phyloP scores from a whole-genome alignment of 2,113 vertebrate species.

The Mohoua ochrocephala region DNA sequence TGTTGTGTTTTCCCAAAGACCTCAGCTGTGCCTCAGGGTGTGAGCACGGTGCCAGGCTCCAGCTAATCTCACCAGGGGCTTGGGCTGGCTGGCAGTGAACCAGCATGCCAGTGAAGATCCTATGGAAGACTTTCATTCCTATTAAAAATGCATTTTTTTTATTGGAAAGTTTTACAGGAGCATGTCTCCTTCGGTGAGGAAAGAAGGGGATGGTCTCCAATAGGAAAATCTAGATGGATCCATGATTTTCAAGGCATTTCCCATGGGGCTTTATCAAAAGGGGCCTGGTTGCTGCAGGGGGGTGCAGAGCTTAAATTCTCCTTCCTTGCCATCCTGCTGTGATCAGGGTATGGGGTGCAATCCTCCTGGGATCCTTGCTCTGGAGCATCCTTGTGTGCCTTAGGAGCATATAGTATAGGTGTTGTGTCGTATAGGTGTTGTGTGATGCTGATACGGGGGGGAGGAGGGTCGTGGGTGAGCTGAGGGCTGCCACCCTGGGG shows the following conservation, averaged over 20 bases:
- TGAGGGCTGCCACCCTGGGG: background rate
- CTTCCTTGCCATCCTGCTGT: background rate
- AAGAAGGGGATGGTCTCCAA: background rate
- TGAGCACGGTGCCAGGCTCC: background rate
- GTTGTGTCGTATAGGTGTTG: rapidly evolving
- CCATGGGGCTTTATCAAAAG: background rate
- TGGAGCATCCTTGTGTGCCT: background rate
- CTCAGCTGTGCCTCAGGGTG: background rate
- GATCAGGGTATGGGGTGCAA: background rate
- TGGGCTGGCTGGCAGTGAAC: background rate
- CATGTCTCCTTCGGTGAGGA: background rate
- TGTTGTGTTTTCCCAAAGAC: background rate
- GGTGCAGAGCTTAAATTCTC: background rate
- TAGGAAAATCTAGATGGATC: background rate
- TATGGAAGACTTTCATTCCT: background rate
- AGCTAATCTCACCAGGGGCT: background rate
- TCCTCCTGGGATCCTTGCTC: background rate
- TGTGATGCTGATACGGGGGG: background rate
- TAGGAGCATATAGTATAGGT: background rate
- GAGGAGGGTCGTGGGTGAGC: background rate
- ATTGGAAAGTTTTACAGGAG: background rate
- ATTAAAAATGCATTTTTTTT: background rate
- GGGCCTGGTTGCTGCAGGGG: rapidly evolving
- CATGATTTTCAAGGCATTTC: background rate
- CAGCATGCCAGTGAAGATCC: background rate